These are phyloP conservation scores for pig (Sus scrofa) DNA, from an alignment of 2,113 vertebrate species.

Conservation along the genomic window T2T-Sscrofa CM000813.6:124680001-124680500, in stretches of 20 bases:
- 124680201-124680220: constrained; percentile 16
- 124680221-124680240: neutral
- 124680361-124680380: neutral
- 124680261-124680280: constrained; percentile 38
- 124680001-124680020: neutral
- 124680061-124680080: neutral
- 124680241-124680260: constrained; percentile 29
- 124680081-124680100: neutral
- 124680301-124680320: constrained; percentile 30
- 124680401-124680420: constrained; percentile 12
- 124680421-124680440: too few relatives aligned
- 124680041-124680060: neutral
- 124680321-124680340: constrained; percentile 38
- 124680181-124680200: constrained; percentile 12
- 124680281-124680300: constrained; percentile 52
- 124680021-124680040: constrained; percentile 20
- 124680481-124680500: neutral
- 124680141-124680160: neutral
- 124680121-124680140: neutral
- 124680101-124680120: constrained; percentile 9
- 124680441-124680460: neutral
- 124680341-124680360: neutral
- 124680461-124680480: neutral
- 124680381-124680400: neutral
- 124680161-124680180: neutral